phyloP scores from a whole-genome alignment of 2,797 vertebrate species.

The Natrix natrix region DNA sequence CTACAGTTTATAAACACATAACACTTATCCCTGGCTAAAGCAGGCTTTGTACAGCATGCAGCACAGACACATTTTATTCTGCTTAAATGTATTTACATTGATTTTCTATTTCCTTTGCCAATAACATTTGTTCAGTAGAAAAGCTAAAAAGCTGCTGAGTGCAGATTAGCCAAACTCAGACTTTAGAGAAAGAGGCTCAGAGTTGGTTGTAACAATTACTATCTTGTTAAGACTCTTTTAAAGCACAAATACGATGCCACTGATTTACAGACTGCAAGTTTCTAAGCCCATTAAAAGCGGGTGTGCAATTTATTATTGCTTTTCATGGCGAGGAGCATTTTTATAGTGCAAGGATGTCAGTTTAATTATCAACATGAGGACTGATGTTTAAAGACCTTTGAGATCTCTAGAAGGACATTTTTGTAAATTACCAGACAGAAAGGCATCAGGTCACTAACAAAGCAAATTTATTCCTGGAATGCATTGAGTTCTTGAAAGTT shows the following conservation, averaged over 20 bases:
- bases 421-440: background rate
- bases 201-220: background rate
- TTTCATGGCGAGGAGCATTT: background rate
- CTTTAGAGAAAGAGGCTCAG: background rate
- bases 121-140: constrained; percentile 1
- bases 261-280: background rate
- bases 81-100: constrained; percentile 12
- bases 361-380: background rate
- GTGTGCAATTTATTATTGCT: background rate
- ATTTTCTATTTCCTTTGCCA: constrained; percentile 7
- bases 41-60: constrained; percentile 3
- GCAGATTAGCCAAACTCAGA: background rate
- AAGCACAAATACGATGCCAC: background rate
- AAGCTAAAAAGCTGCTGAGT: background rate
- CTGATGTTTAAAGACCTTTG: background rate
- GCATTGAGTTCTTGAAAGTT: background rate
- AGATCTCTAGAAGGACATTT: background rate
- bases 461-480: background rate
- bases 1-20: constrained; percentile 18
- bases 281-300: background rate
- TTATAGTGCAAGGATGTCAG: background rate
- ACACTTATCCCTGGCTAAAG: constrained; percentile 4
- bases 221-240: background rate
- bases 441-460: background rate
- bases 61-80: background rate